These are phyloP conservation scores for Amphiprion ocellaris DNA, from an alignment of 2,113 vertebrate genomes.

Conservation along the genomic window DNA sequence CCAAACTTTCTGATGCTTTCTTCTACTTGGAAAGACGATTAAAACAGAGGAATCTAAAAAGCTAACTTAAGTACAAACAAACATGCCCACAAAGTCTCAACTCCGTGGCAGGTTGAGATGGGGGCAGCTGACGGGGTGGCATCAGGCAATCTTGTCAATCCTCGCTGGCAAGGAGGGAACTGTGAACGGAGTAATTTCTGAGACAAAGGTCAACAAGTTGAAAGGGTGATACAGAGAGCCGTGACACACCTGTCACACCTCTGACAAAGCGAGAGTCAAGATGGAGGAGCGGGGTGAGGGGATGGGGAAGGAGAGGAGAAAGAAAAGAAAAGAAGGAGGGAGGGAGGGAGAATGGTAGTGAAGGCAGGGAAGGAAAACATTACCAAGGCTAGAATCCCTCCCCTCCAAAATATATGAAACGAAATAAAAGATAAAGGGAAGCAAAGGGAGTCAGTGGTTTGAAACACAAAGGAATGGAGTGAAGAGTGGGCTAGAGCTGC, in stretches of 20 bases:
- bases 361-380: conserved; percentile 57
- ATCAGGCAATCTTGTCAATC: conserved; percentile 77
- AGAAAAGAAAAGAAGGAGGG: conserved; percentile 7
- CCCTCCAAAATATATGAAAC: conserved; percentile 47
- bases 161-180: conserved; percentile 52
- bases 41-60: conserved; percentile 45
- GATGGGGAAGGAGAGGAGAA: conserved; percentile 26
- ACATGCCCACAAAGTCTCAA: conserved; percentile 33
- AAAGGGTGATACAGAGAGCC: conserved; percentile 73
- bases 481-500: conserved; percentile 52
- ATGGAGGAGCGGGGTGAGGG: conserved; percentile 34
- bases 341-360: background rate
- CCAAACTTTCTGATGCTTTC: background rate
- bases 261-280: conserved; percentile 52
- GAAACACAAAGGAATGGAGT: conserved; percentile 67
- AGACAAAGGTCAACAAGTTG: conserved; percentile 83
- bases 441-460: conserved; percentile 62
- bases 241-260: conserved; percentile 81
- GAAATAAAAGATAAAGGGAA: conserved; percentile 59
- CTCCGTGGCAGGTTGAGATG: conserved; percentile 54
- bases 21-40: conserved; percentile 20
- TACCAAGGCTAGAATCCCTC: conserved; percentile 27
- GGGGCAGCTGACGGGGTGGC: conserved; percentile 60
- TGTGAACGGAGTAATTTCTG: conserved; percentile 69
- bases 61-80: background rate